Percentiles rank a stretch among this genome's conserved stretches.
Evolutionary conservation across 2,113 vertebrate genomes (phyloP).

Genomic region (Monarcha castaneiventris): DNA sequence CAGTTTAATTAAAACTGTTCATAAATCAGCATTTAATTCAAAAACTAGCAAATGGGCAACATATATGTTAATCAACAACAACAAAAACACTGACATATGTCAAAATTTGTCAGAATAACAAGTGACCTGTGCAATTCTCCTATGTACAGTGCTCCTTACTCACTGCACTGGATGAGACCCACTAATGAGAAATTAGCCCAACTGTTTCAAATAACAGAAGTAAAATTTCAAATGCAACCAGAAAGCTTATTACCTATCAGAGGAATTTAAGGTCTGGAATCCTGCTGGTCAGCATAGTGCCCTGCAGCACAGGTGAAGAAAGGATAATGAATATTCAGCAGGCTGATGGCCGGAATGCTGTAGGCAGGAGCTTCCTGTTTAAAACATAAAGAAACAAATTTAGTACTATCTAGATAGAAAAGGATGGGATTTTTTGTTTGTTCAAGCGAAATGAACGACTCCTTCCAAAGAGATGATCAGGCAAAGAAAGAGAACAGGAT

Average conservation of each 20-base stretch:
- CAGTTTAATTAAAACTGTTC: background rate
- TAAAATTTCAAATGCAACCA: background rate
- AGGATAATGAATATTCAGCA: background rate
- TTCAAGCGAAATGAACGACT: background rate
- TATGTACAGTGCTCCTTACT: background rate
- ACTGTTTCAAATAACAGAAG: background rate
- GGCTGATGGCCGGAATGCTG: background rate
- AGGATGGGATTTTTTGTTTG: background rate
- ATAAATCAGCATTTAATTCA: background rate
- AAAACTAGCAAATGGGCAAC: background rate
- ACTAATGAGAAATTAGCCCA: background rate
- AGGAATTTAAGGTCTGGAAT: background rate
- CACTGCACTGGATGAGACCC: background rate
- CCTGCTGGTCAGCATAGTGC: background rate
- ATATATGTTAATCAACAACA: background rate
- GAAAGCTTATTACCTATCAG: conserved; percentile 32
- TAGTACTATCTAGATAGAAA: background rate
- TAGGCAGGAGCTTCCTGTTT: background rate
- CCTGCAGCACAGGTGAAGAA: background rate
- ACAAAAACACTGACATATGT: background rate
- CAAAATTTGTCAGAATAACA: background rate
- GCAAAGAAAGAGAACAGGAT: background rate
- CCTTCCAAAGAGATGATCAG: background rate
- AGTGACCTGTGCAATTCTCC: background rate
- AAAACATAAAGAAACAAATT: background rate